A percentile compares a stretch with the other conserved stretches of the same genome.
Conservation (phyloP, 2,113 vertebrate genomes). For the Ailurus styani region DNA sequence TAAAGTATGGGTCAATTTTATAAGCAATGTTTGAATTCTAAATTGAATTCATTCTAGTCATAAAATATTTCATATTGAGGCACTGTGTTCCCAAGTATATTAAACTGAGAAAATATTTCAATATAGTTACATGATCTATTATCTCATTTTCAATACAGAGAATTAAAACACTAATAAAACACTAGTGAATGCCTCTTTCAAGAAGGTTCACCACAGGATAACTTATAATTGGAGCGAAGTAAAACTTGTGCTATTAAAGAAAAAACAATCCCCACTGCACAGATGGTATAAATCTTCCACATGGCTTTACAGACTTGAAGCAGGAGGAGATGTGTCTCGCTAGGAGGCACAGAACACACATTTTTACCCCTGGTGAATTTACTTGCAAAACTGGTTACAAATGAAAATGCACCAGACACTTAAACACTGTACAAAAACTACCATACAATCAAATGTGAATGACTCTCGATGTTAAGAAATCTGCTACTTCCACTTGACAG, state of each 20-base stretch:
- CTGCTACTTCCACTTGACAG: not conserved
- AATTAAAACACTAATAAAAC: slow-evolving; percentile 22
- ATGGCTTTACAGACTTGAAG: not conserved
- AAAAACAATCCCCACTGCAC: not conserved
- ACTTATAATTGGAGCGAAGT: slow-evolving; percentile 7
- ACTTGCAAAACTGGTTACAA: not conserved
- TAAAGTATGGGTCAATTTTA: not conserved
- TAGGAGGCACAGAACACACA: not conserved
- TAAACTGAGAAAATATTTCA: slow-evolving; percentile 11
- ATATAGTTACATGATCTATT: not conserved
- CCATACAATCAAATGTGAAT: not conserved
- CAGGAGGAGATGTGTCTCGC: not conserved
- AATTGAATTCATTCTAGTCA: not conserved
- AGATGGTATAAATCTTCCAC: not conserved
- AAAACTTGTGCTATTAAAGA: slow-evolving; percentile 6
- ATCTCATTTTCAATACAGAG: not conserved
- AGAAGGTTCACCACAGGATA: not conserved
- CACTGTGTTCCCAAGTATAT: not conserved
- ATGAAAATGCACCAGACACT: not conserved
- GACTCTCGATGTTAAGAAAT: not conserved
- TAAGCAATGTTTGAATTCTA: not conserved
- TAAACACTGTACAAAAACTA: not conserved
- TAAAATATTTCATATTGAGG: not conserved
- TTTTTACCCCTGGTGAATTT: not conserved
- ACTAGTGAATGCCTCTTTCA: not conserved